Conservation (phyloP, 2,888 invertebrate species). For the Strigamia crassipes region DNA sequence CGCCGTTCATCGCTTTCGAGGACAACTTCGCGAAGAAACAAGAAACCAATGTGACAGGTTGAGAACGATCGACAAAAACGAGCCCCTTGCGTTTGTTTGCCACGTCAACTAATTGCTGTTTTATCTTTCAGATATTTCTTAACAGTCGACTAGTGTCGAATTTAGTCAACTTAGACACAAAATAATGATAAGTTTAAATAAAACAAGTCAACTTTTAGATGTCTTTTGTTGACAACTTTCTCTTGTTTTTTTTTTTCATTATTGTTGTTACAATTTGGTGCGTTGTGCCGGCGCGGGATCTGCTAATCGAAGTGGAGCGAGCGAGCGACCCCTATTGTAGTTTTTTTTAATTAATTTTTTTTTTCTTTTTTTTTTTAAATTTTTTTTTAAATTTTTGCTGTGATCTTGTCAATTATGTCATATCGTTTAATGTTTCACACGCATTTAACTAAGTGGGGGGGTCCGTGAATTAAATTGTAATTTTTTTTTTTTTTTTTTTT, state of each 20-base stretch:
- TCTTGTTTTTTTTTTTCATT: not conserved
- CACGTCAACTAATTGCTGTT: not conserved
- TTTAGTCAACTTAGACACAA: not conserved
- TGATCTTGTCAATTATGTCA: conserved; percentile 4
- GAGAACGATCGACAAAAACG: not conserved
- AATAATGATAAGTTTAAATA: not conserved
- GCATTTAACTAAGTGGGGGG: not conserved
- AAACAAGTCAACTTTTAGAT: not conserved
- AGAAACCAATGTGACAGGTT: conserved; percentile 51
- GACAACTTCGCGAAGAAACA: conserved; percentile 54
- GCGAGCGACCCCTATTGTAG: not conserved
- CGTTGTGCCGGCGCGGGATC: not conserved
- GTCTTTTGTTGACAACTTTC: not conserved
- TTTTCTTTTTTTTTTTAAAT: not conserved
- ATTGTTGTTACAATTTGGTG: not conserved
- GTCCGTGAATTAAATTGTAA: not conserved
- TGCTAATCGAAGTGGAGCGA: not conserved
- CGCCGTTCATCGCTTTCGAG: conserved; percentile 53
- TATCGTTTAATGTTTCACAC: not conserved
- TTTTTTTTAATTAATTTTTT: not conserved
- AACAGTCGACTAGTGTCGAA: conserved; percentile 10
- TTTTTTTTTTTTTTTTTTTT: not conserved
- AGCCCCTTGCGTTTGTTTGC: not conserved
- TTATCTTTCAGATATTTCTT: not conserved
- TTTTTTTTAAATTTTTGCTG: not conserved